Evolutionary conservation across 2,797 vertebrate species (phyloP).

Genomic region (Rhynchonycteris naso): DNA sequence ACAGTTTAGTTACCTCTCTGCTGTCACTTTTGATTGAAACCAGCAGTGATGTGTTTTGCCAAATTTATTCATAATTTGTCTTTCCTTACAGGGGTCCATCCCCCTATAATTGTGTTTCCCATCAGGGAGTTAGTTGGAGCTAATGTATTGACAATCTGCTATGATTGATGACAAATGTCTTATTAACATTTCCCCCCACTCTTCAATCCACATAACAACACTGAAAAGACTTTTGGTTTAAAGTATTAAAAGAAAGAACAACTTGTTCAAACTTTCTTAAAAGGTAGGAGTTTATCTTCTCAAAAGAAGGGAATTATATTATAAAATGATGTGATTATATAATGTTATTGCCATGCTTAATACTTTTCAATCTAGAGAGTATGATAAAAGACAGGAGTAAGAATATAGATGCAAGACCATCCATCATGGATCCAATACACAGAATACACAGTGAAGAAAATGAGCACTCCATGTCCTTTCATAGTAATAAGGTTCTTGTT

Average conservation of each 20-base stretch:
- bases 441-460: slow-evolving; percentile 62
- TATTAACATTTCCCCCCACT: slow-evolving; percentile 41
- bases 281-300: slow-evolving; percentile 80
- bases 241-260: slow-evolving; percentile 69
- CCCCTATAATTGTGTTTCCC: slow-evolving; percentile 68
- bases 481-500: slow-evolving; percentile 45
- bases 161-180: slow-evolving; percentile 70
- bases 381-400: slow-evolving; percentile 64
- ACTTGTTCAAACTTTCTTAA: slow-evolving; percentile 61
- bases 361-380: slow-evolving; percentile 59
- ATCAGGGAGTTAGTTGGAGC: slow-evolving; percentile 49
- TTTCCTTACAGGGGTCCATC: slow-evolving; percentile 44
- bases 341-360: slow-evolving; percentile 31
- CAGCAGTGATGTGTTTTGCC: slow-evolving; percentile 62
- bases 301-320: not conserved
- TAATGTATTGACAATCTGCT: slow-evolving; percentile 64
- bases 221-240: slow-evolving; percentile 66
- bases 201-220: slow-evolving; percentile 76
- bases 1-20: slow-evolving; percentile 15
- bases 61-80: slow-evolving; percentile 71
- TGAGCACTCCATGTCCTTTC: not conserved
- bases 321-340: slow-evolving; percentile 57
- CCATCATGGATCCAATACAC: slow-evolving; percentile 47
- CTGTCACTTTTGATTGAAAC: slow-evolving; percentile 68
- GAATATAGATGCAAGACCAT: slow-evolving; percentile 43